Base-by-base conservation (phyloP, 2,113 vertebrate species). In the Okapia johnstoni region DNA sequence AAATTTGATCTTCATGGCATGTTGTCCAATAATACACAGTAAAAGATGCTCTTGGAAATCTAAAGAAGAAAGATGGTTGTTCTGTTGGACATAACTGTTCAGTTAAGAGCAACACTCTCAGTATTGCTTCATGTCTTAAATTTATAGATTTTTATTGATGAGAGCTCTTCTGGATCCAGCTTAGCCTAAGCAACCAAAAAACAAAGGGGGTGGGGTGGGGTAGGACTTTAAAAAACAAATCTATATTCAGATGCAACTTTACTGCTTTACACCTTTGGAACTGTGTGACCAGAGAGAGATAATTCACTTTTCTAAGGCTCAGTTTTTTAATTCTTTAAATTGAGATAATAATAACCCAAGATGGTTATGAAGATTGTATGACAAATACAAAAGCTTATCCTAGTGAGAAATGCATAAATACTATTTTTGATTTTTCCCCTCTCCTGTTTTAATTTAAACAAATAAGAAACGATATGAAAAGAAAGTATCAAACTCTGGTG, bases 311-410 rank as follows among this genome's bases (percentile, higher is more conserved):
- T n/a, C 17, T 88, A 46, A 80, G 10, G 40, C 21, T 73, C 50
- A 26, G 66, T 60, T 91, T 58, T 40, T 21, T 90, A 48, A 87
- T 85, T 80, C 2, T 73, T 88, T 90, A 93, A 70, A 66, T 50
- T 77, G 36, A 88, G 70, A 81, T 88, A 50, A 88, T 66, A 63
- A 1, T 43, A 85, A 83, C 2, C 21, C 33, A 87, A 4, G 9
- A 79, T 80, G 90, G 1, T 57, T 63, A n/a, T n/a, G 26, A 88
- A 66, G 50, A 66, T 83, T 55, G 46, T 61, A 73, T 61, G 55
- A 92, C 3, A 73, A 46, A 85, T 23, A 25, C 46, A 52, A 92
- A 73, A 70, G 12, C 6, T 85, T 79, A 40, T 33, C 80, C 15
- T 87, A 57, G 4, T 15, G 55, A 80, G 5, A 28, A 50, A 85